Evolutionary conservation across 2,113 vertebrate genomes (phyloP), one percentile per base, ranked within the genome.

Genomic region (Daboia siamensis): DNA sequence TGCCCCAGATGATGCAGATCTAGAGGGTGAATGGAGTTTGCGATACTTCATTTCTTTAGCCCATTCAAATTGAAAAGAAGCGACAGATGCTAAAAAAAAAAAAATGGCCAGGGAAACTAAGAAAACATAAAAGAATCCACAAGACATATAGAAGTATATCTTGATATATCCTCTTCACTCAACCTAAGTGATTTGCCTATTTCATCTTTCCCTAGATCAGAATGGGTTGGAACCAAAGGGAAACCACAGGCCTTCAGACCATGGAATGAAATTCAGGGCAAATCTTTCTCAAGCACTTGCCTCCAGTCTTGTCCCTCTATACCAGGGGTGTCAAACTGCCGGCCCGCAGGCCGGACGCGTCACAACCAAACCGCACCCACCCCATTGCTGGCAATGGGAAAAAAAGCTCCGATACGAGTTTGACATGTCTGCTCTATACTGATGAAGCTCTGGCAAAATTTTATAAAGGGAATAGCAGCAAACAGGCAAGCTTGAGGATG

Each of bases 121-220:
- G 44, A 59, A 64, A 61, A 87, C 20, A 7, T 23, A 91, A 86
- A 39, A 54, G 52, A 29, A 52, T 74, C n/a, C 52, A 54, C 52
- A 5, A 69, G 29, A 46, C 39, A 15, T 39, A 52, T 8, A 74
- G n/a, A 74, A 24, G 48, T 23, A 55, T 17, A 12, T 44, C 20
- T 91, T 96, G 85, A 69, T 26, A 44, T 21, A 88, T 5, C 86
- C 15, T 90, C 93, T 86, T 94, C 59, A 2, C 26, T 69, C 48
- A 89, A 89, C 0, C 86, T 92, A 51, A 46, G 91, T 61, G 6
- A 95, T 91, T 17, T 86, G 86, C 88, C 87, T 10, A 92, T 94
- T 94, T 29, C 90, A 92, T 92, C 85, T 86, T 69, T 93, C 80
- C 74, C 86, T 86, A 86, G 54, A 46, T 93, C 5, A 3, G 89